Evolutionary conservation across 2,888 invertebrate genomes (phyloP).

Genomic region (Cactoblastis cactorum): DNA sequence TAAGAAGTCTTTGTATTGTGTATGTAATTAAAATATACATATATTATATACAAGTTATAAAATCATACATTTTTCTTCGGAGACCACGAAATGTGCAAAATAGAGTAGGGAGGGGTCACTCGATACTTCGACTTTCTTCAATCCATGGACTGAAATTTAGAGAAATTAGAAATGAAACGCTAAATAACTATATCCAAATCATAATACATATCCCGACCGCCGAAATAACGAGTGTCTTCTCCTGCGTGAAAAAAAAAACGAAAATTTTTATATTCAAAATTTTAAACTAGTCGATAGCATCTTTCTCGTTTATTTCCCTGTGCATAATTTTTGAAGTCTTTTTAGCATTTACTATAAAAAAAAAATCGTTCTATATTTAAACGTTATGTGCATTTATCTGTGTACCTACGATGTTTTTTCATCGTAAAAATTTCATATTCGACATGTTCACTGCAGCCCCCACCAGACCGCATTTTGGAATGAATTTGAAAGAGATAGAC

Average conservation of each 20-base stretch:
- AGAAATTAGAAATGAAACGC: constrained; percentile 20
- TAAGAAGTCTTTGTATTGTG: constrained; percentile 77
- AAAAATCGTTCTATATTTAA: constrained; percentile 50
- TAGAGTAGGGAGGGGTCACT: constrained; percentile 47
- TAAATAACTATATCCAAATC: constrained; percentile 41
- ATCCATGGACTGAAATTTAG: constrained; percentile 16
- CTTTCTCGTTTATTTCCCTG: constrained; percentile 57
- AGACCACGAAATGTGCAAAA: constrained; percentile 68
- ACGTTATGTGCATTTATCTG: constrained; percentile 70
- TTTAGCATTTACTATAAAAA: constrained; percentile 67
- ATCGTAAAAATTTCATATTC: constrained; percentile 40
- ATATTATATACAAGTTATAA: constrained; percentile 76
- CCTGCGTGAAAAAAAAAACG: constrained; percentile 46
- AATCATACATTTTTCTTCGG: constrained; percentile 70
- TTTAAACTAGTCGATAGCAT: constrained; percentile 75
- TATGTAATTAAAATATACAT: constrained; percentile 78
- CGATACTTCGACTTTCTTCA: constrained; percentile 60
- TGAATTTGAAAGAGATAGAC: constrained; percentile 28
- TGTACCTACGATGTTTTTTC: constrained; percentile 50
- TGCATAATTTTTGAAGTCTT: constrained; percentile 70
- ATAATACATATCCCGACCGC: constrained; percentile 70
- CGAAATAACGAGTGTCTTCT: constrained; percentile 64
- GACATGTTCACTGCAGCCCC: constrained; percentile 52
- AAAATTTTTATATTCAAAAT: constrained; percentile 76
- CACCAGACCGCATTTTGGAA: constrained; percentile 73